Conservation (phyloP, 30 jellyfish, hydroid and myxozoan genomes). For the Aurelia aurita complex sp. Pacific region DNA sequence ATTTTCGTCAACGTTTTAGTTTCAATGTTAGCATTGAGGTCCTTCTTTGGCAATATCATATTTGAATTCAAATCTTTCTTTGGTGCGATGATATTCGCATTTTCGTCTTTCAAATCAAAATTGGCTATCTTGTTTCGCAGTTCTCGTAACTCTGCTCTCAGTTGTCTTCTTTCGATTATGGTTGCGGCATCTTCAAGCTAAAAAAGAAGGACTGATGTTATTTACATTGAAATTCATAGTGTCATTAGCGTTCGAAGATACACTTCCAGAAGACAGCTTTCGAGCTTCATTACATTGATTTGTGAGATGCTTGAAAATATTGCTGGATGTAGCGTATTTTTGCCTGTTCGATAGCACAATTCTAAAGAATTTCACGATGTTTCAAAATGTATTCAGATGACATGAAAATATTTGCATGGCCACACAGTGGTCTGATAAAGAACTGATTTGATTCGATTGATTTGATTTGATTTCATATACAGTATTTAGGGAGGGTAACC, state of each 20-base stretch:
- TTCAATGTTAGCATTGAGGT: not conserved
- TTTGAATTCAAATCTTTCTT: conserved; percentile 27
- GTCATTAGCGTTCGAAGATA: too few species aligned
- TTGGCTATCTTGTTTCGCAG: conserved; percentile 34
- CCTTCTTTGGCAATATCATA: conserved; percentile 7
- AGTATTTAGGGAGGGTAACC: too few species aligned
- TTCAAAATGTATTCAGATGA: too few species aligned
- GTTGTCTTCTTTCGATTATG: conserved; percentile 41
- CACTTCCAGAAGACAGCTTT: too few species aligned
- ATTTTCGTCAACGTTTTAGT: conserved; percentile 10
- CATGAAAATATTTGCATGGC: too few species aligned
- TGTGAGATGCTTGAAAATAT: too few species aligned
- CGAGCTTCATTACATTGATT: too few species aligned
- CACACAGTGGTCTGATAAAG: too few species aligned
- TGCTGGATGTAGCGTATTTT: too few species aligned
- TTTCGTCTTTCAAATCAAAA: conserved; percentile 35
- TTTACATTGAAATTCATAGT: not conserved
- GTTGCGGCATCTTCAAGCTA: conserved; percentile 77
- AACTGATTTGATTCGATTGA: too few species aligned
- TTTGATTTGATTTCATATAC: too few species aligned
- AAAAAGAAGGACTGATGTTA: not conserved
- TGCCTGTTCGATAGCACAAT: not conserved
- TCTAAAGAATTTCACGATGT: not conserved
- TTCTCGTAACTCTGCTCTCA: conserved; percentile 72
- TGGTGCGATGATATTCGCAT: conserved; percentile 31